Percentiles rank a stretch among this genome's conserved stretches.
These are phyloP conservation scores for Dryadula phaetusa DNA, from an alignment of 2,888 invertebrate genomes.

Conservation along the genomic window DNA sequence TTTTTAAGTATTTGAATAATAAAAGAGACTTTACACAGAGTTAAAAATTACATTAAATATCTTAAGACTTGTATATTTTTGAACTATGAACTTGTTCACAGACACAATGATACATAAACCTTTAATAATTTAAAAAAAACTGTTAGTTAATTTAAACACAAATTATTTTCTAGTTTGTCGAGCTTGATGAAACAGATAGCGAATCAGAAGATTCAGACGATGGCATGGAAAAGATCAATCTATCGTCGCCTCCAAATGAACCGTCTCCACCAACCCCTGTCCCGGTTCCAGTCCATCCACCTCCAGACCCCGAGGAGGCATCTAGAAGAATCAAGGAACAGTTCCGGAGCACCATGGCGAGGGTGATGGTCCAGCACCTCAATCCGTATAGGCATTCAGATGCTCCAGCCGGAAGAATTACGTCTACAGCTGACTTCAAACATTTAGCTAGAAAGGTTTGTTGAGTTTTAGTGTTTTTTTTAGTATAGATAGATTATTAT, in stretches of 20 bases:
- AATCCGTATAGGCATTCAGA: slow-evolving; percentile 94
- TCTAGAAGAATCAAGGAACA: slow-evolving; percentile 92
- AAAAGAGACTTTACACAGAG: no score
- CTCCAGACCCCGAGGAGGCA: slow-evolving; percentile 71
- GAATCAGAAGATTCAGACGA: slow-evolving; percentile 47
- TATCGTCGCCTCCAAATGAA: slow-evolving; percentile 28
- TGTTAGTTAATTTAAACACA: neutral
- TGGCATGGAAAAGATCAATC: slow-evolving; percentile 31
- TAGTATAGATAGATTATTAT: no score
- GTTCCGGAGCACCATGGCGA: slow-evolving; percentile 91
- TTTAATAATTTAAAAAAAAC: no score
- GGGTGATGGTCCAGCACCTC: slow-evolving; percentile 93
- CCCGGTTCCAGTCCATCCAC: slow-evolving; percentile 33
- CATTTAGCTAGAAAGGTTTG: slow-evolving; percentile 95
- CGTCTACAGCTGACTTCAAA: slow-evolving; percentile 96
- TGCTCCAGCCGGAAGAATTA: slow-evolving; percentile 93
- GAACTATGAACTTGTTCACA: no score
- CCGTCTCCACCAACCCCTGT: slow-evolving; percentile 15
- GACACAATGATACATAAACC: no score
- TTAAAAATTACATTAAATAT: no score
- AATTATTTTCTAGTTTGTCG: slow-evolving; percentile 64
- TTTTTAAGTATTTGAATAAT: no score
- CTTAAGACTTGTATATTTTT: no score
- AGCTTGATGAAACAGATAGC: slow-evolving; percentile 70
- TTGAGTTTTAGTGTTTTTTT: slow-evolving; percentile 4